phyloP scores from a whole-genome alignment of 2,888 invertebrate genomes.

The Drosophila neonasuta region DNA sequence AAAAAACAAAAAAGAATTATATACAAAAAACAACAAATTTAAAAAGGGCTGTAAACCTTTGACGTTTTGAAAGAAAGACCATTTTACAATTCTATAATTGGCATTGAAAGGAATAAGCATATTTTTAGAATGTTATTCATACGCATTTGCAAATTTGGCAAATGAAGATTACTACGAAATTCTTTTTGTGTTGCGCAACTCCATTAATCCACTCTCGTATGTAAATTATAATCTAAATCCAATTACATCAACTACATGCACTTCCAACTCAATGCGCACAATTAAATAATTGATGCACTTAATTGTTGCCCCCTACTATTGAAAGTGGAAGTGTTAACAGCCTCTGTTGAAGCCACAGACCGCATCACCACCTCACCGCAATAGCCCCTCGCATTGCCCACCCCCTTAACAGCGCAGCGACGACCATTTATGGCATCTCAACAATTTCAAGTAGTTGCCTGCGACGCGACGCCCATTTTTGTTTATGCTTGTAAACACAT shows the following conservation, averaged over 20 bases:
- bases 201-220: not conserved
- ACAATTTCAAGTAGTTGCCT: conserved; percentile 71
- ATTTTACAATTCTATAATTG: conserved; percentile 32
- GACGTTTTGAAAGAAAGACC: conserved; percentile 10
- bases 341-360: conserved; percentile 27
- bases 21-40: not conserved
- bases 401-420: not conserved
- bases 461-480: conserved; percentile 48
- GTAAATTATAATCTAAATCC: conserved; percentile 2
- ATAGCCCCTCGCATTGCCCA: not conserved
- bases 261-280: conserved; percentile 46
- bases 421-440: conserved; percentile 65
- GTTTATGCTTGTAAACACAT: conserved; percentile 65
- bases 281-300: conserved; percentile 63
- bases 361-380: conserved; percentile 18
- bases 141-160: not conserved
- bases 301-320: conserved; percentile 24
- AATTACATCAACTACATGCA: conserved; percentile 28
- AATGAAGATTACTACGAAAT: not conserved
- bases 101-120: conserved; percentile 3
- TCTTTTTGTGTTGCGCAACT: not conserved
- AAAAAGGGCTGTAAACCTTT: conserved; percentile 36
- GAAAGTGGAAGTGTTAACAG: conserved; percentile 26
- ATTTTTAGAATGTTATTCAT: not conserved
- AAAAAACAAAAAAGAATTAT: not conserved